Conservation (phyloP, 2,113 vertebrate genomes). For the Phrynosoma platyrhinos region DNA sequence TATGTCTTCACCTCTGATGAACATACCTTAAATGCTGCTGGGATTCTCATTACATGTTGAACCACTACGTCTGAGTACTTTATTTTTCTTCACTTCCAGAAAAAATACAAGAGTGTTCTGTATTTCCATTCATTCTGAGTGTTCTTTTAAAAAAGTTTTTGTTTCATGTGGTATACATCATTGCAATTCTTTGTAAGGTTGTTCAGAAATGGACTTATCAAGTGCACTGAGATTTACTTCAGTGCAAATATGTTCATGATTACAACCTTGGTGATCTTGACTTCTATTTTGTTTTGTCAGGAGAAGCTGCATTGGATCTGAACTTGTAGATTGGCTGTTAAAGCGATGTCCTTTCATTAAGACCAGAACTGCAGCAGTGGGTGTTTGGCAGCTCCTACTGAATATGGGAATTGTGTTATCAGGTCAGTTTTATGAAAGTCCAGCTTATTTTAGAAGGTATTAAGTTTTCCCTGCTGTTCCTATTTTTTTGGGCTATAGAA, state of each 20-base stretch:
- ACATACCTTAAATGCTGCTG: too few species aligned
- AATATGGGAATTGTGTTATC: constrained; percentile 95
- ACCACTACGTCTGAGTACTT: too few species aligned
- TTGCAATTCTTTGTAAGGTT: not conserved
- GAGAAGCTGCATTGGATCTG: constrained; percentile 93
- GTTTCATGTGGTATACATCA: not conserved
- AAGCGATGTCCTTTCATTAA: constrained; percentile 93
- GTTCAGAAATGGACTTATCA: not conserved
- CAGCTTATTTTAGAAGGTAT: not conserved
- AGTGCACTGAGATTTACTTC: not conserved
- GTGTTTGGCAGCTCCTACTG: constrained; percentile 96
- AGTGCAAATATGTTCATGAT: not conserved
- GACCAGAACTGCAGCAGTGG: constrained; percentile 87
- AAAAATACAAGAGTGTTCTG: not conserved
- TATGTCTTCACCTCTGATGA: too few species aligned
- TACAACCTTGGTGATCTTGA: not conserved
- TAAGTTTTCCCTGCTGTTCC: constrained; percentile 15
- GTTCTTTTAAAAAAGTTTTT: not conserved
- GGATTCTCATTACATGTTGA: too few species aligned
- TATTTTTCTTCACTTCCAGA: not conserved
- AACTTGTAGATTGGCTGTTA: constrained; percentile 96
- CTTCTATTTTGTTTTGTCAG: constrained; percentile 74
- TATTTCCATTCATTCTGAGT: not conserved
- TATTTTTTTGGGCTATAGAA: not conserved
- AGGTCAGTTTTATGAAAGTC: constrained; percentile 78